These are phyloP conservation scores for Tragulus kanchil DNA, from an alignment of 2,113 vertebrate genomes.

Conservation along the genomic window DNA sequence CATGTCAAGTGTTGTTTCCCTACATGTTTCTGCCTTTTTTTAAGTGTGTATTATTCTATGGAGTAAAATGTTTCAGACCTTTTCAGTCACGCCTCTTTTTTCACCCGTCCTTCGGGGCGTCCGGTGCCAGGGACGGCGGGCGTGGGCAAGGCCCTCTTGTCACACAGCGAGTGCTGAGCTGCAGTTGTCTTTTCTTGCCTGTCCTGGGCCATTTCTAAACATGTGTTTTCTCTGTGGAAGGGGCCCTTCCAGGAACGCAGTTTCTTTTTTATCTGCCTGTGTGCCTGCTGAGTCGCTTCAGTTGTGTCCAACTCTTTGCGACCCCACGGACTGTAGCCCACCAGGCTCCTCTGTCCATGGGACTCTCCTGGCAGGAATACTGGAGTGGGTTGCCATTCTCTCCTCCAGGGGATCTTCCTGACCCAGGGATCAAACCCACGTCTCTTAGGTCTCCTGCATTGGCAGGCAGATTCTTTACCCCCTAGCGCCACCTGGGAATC, in stretches of 20 bases:
- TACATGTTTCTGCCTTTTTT: conserved; percentile 68
- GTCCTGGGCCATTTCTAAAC: background rate
- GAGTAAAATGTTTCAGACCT: conserved; percentile 64
- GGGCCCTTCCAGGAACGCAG: background rate
- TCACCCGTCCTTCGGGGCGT: background rate
- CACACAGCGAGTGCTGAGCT: conserved; percentile 9
- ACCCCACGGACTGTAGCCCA: too few relatives aligned
- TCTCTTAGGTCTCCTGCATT: too few relatives aligned
- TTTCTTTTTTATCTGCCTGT: background rate
- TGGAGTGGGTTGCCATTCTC: too few relatives aligned
- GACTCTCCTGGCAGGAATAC: too few relatives aligned
- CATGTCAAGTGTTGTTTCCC: background rate
- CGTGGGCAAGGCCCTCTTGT: background rate
- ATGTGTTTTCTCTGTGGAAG: background rate
- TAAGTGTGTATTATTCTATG: background rate
- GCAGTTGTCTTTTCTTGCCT: conserved; percentile 49
- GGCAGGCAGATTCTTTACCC: too few relatives aligned
- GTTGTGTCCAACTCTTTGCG: too few relatives aligned
- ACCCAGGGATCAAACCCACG: too few relatives aligned
- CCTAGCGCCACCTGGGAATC: too few relatives aligned
- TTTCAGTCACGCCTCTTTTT: conserved; percentile 33
- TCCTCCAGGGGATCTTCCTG: too few relatives aligned
- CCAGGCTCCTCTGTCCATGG: too few relatives aligned
- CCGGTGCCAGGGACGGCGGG: conserved; percentile 25
- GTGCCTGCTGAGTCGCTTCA: too few relatives aligned